Evolutionary conservation across 1,140 invertebrate genomes (phyloP), one percentile per base, ranked within the genome.

Genomic region (Papilio dardanus): DNA sequence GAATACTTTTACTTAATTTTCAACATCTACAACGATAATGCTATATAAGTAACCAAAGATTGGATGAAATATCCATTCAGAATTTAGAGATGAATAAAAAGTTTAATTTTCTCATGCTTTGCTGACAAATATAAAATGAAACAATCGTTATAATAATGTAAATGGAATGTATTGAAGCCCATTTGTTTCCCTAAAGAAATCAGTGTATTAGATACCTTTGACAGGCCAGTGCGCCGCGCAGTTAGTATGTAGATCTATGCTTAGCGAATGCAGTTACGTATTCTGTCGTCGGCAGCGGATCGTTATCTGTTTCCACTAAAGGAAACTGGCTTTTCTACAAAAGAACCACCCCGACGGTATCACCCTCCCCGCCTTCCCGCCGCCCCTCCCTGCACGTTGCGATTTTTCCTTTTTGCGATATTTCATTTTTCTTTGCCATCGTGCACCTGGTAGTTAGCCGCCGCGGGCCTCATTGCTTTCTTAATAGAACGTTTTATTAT

Each of bases 231-330:
- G 77, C 81, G 79, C 79, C 76, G 76, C 81, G 79, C 79, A 75
- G 83, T 86, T 85, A 83, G 84, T 86, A 91, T 90, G 89, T 90
- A 92, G 90, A 90, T 92, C 81, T 86, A 87, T 89, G 84, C 85
- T 88, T 87, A 89, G 86, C 83, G 82, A 88, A 84, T 93, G 89
- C 88, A 92, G 87, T 90, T 91, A 92, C 88, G 90, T 92, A 92
- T 93, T 92, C 92, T 89, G 90, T 91, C 90, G 92, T 90, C 90
- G 88, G 88, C 87, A 86, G 85, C 84, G 89, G 89, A 93, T 93
- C 92, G 92, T 93, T 93, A 93, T 93, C 92, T 93, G 90, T 93
- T 93, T 92, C 89, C 87, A 93, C 89, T 90, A 92, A 93, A 93
- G 89, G 88, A 92, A 92, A 92, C 92, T 92, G 89, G 87, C 90